Evolutionary conservation across 2,797 vertebrate genomes (phyloP), one percentile per base, ranked within the genome.

Genomic region (Lutjanus argentimaculatus): DNA sequence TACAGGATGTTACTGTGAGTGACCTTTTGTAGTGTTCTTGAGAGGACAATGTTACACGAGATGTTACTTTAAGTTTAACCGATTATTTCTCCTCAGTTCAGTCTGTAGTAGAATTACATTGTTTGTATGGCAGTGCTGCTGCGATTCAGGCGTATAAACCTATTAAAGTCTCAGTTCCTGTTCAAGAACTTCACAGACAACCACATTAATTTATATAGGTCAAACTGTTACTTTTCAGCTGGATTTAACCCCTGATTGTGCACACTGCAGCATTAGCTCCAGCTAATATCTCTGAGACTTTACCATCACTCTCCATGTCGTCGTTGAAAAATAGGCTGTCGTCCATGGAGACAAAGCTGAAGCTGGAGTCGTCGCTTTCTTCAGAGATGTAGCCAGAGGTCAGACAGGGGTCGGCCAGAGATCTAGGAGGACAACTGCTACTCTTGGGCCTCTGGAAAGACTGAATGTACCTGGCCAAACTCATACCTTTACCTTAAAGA

Each of bases 301-400:
- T 92, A 98, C 98, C 98, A 79, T 98, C 97, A 25, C 96, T 98
- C 88, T 98, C 98, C 83, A 97, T 61, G 77, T 97, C 97, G 66
- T 98, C 97, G 56, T 88, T 95, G 42, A 91, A 86, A 69, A 97
- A 95, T 70, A 96, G 84, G 68, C 84, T 79, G 84, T 97, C 97
- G 10, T 97, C 94, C 64, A 93, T 85, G 36, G 96, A 96, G 63
- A 96, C 17, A 0, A 85, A 76, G 72, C 93, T 82, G 63, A 94
- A 91, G 81, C 65, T 77, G 43, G 97, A 96, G 82, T 98, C 97
- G n/a, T 93, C 95, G 16, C 92, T 96, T 89, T 96, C 97, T 36
- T 97, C 96, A n/a, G 95, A 90, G 3, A 94, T 89, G 77, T 97
- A 97, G 64, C 96, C 97, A 8, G 93, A 91, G 25, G 91, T 95